Base-by-base conservation (phyloP, 2,888 invertebrate genomes). In the Tineola bisselliella region DNA sequence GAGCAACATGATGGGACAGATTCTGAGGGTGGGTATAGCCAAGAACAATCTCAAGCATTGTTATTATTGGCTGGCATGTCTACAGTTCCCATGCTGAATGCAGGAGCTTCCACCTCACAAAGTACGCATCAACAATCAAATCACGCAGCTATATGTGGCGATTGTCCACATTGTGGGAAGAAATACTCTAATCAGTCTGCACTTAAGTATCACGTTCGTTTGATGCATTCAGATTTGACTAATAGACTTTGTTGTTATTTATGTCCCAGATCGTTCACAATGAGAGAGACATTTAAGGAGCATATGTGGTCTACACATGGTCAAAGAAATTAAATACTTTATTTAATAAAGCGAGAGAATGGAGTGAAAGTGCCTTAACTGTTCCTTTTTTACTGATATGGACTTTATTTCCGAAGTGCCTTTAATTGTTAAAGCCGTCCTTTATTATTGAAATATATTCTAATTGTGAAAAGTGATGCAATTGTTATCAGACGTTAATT, bases 171-270 rank as follows among this genome's bases (percentile, higher is more conserved):
- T 70, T 91, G 91, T 66, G 91, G 90, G 13, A 90, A 90, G 84
- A 88, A 89, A 64, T 91, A 91, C 76, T 90, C 91, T 60, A 91
- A 91, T 74, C 91, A 91, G 74, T 91, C 91, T 0, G 91, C 91
- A 44, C 82, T 91, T 65, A 91, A 91, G 73, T 91, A 91, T 72
- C 91, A 91, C 68, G 91, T 91, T 54, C 84, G 91, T 66, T 77
- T 91, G 71, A 90, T 91, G 80, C 91, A 91, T 77, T 91, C 91
- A 33, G 91, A 91, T 74, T 79, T 91, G 66, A 89, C 90, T 18
- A 91, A 91, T 71, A 87, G 90, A 72, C 84, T 91, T 64, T 91
- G 91, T 76, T 91, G 91, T 74, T 91, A 91, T 73, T 79, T 91
- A 59, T 91, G 91, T 71, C 91, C 91, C 30, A 88, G 90, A 67